Evolutionary conservation across 2,113 vertebrate species (phyloP).

Genomic region (Grammomys dolichurus): DNA sequence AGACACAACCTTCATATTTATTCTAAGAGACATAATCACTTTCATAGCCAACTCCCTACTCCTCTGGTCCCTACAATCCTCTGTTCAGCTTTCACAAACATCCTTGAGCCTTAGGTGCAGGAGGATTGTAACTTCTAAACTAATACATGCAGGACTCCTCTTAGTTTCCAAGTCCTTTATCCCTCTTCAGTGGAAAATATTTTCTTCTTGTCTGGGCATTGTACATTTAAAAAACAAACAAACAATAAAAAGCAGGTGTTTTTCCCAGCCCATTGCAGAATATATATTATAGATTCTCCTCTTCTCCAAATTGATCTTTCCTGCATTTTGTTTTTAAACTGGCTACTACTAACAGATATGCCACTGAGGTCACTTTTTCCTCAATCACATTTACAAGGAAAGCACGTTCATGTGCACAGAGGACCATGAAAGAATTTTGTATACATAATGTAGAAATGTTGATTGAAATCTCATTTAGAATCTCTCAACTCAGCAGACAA

Average conservation of each 20-base stretch:
- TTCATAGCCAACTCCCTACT: background rate
- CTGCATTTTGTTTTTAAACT: background rate
- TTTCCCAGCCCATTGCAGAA: background rate
- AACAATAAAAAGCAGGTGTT: background rate
- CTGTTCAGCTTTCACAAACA: background rate
- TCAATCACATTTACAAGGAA: background rate
- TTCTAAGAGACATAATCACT: background rate
- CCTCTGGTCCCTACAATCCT: background rate
- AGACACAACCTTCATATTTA: background rate
- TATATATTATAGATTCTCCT: background rate
- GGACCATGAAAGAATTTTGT: background rate
- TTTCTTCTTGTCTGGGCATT: background rate
- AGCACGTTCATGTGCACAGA: background rate
- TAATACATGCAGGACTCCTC: background rate
- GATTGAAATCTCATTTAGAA: background rate
- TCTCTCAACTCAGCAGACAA: background rate
- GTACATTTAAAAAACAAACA: background rate
- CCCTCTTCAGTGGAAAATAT: background rate
- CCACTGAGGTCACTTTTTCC: background rate
- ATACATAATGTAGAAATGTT: background rate
- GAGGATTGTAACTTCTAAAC: background rate
- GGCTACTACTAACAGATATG: background rate
- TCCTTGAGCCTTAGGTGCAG: background rate
- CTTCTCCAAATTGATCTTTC: background rate
- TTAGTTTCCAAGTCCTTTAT: conserved; percentile 14